These are phyloP conservation scores for Notarius quadriscutis DNA, from an alignment of 2,113 vertebrate genomes.

Conservation along the genomic window DNA sequence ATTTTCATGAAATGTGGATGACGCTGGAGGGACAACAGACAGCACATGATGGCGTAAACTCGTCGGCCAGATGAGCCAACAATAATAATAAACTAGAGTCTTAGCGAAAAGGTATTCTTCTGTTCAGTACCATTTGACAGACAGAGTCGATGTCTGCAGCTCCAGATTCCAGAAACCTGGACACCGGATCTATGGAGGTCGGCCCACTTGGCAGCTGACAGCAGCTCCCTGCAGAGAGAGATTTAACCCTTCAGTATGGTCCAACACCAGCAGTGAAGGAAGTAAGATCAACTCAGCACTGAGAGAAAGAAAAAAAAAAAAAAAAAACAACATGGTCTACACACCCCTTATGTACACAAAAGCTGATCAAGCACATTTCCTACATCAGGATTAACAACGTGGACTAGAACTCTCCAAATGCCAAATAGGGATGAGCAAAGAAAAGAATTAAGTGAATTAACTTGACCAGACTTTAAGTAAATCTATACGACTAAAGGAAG, in stretches of 20 bases:
- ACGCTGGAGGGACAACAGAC: no score
- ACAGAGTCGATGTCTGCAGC: slow-evolving; percentile 17
- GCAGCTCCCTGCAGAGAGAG: slow-evolving; percentile 42
- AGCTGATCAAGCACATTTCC: neutral
- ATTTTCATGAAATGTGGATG: no score
- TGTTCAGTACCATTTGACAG: slow-evolving; percentile 55
- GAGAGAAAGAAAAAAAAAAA: neutral
- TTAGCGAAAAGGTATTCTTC: neutral
- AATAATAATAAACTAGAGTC: neutral
- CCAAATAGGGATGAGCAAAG: neutral
- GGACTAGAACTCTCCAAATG: neutral
- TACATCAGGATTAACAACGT: neutral
- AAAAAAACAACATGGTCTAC: neutral
- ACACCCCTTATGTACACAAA: slow-evolving; percentile 50
- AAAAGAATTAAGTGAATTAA: neutral
- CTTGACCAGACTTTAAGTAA: neutral
- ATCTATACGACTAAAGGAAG: no score
- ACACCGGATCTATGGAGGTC: slow-evolving; percentile 16
- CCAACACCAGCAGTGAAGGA: neutral
- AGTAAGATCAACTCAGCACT: slow-evolving; percentile 1
- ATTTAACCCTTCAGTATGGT: neutral
- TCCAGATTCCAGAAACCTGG: slow-evolving; percentile 30
- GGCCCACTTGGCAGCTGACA: slow-evolving; percentile 12
- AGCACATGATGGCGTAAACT: no score
- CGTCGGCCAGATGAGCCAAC: no score